Evolutionary conservation across 1,140 invertebrate species (phyloP).

Genomic region (Pachypeltis micranthus): DNA sequence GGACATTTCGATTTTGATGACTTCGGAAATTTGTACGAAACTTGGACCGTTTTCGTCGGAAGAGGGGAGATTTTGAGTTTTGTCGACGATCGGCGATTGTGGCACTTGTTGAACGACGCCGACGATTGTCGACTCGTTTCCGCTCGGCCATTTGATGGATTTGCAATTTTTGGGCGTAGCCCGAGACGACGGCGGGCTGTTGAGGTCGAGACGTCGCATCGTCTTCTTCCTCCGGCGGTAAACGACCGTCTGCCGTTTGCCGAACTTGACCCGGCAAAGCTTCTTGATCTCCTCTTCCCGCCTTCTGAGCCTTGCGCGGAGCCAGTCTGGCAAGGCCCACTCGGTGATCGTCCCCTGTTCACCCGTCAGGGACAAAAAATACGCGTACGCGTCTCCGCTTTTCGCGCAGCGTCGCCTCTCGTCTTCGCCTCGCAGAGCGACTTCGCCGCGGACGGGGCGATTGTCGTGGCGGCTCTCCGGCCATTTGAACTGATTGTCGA

Average conservation of each 20-base stretch:
- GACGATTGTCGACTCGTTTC: slow-evolving; percentile 2
- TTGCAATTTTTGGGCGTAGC: slow-evolving; percentile 1
- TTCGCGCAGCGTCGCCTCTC: slow-evolving; percentile 4
- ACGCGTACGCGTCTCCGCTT: slow-evolving; percentile 23
- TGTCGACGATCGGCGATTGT: neutral
- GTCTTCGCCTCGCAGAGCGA: neutral
- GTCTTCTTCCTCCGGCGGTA: slow-evolving; percentile 12
- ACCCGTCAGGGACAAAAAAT: slow-evolving; percentile 24
- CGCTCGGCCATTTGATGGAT: slow-evolving; percentile 9
- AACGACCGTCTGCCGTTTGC: slow-evolving; percentile 10
- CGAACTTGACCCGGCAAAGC: slow-evolving; percentile 19
- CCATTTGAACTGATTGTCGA: neutral
- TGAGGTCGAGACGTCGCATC: neutral
- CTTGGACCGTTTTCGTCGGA: neutral
- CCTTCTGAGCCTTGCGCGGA: slow-evolving; percentile 20
- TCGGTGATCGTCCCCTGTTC: slow-evolving; percentile 24
- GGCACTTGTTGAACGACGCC: neutral
- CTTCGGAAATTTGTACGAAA: slow-evolving; percentile 15
- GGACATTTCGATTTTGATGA: slow-evolving; percentile 19
- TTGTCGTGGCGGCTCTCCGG: slow-evolving; percentile 20
- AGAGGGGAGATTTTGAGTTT: neutral
- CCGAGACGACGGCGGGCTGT: neutral
- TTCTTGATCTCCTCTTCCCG: slow-evolving; percentile 24
- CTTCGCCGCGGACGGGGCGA: slow-evolving; percentile 23
- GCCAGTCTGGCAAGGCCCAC: slow-evolving; percentile 22